These are phyloP conservation scores for Hirtodrosophila duncani DNA, from an alignment of 2,888 invertebrate species.

Conservation along the genomic window DNA sequence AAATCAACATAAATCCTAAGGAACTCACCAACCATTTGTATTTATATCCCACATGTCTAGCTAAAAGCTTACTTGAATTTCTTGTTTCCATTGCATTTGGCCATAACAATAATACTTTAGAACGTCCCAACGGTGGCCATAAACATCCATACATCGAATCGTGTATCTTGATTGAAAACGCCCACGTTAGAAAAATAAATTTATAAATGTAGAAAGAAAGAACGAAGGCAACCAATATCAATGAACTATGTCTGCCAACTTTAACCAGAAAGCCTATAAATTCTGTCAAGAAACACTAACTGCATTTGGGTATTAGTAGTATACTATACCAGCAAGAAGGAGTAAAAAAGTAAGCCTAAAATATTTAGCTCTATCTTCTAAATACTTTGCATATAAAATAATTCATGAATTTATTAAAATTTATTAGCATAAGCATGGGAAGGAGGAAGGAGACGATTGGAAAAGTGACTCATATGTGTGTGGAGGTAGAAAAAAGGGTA, in stretches of 20 bases:
- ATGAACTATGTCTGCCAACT: too few species aligned
- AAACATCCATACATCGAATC: too few species aligned
- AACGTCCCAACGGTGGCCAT: slow-evolving; percentile 23
- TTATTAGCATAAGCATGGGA: slow-evolving; percentile 48
- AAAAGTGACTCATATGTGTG: slow-evolving; percentile 28
- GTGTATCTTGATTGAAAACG: slow-evolving; percentile 56
- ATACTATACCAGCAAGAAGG: slow-evolving; percentile 15
- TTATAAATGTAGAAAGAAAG: neutral
- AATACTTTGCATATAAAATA: slow-evolving; percentile 56
- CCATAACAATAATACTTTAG: slow-evolving; percentile 54
- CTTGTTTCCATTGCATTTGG: too few species aligned
- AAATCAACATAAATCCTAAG: too few species aligned
- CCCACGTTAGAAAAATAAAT: slow-evolving; percentile 25
- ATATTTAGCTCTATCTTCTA: slow-evolving; percentile 19
- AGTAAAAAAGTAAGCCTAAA: slow-evolving; percentile 13
- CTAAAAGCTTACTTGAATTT: too few species aligned
- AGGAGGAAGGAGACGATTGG: slow-evolving; percentile 7
- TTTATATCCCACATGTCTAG: too few species aligned
- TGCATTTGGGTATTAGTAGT: too few species aligned
- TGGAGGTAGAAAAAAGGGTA: slow-evolving; percentile 7
- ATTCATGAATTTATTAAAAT: slow-evolving; percentile 72
- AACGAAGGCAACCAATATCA: neutral
- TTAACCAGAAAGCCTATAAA: too few species aligned
- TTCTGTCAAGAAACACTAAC: slow-evolving; percentile 26
- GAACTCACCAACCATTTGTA: too few species aligned